These are phyloP conservation scores for Synergus japonicus DNA, from an alignment of 2,888 invertebrate genomes.

Conservation along the genomic window DNA sequence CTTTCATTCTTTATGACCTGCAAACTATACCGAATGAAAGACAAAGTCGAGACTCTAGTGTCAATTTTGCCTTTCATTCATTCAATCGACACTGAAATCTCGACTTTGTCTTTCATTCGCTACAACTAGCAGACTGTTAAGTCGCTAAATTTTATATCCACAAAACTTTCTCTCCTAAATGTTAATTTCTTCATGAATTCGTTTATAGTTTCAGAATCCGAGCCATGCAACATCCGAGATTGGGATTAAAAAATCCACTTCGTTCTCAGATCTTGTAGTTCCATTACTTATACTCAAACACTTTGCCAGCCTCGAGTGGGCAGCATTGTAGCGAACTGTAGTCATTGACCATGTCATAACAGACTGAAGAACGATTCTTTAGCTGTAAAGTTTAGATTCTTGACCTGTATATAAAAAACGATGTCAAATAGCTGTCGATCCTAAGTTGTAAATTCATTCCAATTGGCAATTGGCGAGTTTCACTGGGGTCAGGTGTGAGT, in stretches of 20 bases:
- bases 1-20: no score
- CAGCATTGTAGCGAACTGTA: conserved; percentile 73
- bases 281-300: conserved; percentile 45
- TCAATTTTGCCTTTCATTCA: no score
- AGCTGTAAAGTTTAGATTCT: conserved; percentile 18
- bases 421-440: conserved; percentile 33
- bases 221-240: neutral
- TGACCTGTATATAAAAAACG: conserved; percentile 24
- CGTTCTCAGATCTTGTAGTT: neutral
- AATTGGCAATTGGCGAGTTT: conserved; percentile 75
- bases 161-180: no score
- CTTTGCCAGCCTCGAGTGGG: conserved; percentile 72
- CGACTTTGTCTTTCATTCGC: no score
- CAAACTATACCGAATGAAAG: no score
- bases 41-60: no score
- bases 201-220: neutral
- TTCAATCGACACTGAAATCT: no score
- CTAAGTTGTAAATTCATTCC: conserved; percentile 40
- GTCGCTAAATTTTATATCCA: no score
- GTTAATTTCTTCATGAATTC: no score
- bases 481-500: conserved; percentile 77
- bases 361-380: conserved; percentile 51
- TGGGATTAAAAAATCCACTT: neutral
- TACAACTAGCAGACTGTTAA: no score
- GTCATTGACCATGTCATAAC: conserved; percentile 73